phyloP scores from a whole-genome alignment of 2,888 invertebrate species.

The Callimorpha dominula region DNA sequence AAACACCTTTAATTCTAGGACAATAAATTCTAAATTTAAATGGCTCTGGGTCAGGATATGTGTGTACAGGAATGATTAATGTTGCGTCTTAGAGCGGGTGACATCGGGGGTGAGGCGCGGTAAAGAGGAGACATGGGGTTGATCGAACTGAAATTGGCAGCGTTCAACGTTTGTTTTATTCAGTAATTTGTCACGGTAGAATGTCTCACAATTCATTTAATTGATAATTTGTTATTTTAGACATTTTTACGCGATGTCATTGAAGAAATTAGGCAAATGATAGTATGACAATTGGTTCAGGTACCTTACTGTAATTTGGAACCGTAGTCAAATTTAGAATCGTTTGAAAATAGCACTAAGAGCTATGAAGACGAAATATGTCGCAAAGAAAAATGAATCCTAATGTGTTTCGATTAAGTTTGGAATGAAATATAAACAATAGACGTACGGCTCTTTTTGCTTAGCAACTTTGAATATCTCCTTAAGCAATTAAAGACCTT shows the following conservation, averaged over 20 bases:
- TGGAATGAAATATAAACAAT: slow-evolving; percentile 48
- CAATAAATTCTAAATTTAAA: slow-evolving; percentile 67
- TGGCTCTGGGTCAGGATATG: slow-evolving; percentile 58
- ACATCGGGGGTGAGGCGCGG: slow-evolving; percentile 54
- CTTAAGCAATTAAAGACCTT: slow-evolving; percentile 71
- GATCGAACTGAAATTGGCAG: slow-evolving; percentile 82
- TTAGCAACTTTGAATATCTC: slow-evolving; percentile 47
- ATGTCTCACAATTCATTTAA: slow-evolving; percentile 55
- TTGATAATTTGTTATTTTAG: slow-evolving; percentile 23
- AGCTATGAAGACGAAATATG: slow-evolving; percentile 42
- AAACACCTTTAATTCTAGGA: slow-evolving; percentile 63
- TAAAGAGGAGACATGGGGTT: slow-evolving; percentile 63
- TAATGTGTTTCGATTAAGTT: slow-evolving; percentile 51
- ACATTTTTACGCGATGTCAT: slow-evolving; percentile 1
- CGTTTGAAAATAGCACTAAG: slow-evolving; percentile 64
- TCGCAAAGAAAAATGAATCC: slow-evolving; percentile 52
- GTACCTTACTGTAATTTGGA: slow-evolving; percentile 34
- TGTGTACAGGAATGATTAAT: slow-evolving; percentile 78
- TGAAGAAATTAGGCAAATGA: slow-evolving; percentile 12
- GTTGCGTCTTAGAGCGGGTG: slow-evolving; percentile 72
- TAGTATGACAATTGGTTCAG: slow-evolving; percentile 54
- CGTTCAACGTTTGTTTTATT: slow-evolving; percentile 76
- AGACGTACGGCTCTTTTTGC: slow-evolving; percentile 38
- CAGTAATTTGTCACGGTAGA: slow-evolving; percentile 66
- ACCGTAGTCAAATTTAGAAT: slow-evolving; percentile 53